These are phyloP conservation scores for Theonella swinhoei DNA, from an alignment of 37 sponge, comb jelly and placozoan species.

Conservation along the genomic window DNA sequence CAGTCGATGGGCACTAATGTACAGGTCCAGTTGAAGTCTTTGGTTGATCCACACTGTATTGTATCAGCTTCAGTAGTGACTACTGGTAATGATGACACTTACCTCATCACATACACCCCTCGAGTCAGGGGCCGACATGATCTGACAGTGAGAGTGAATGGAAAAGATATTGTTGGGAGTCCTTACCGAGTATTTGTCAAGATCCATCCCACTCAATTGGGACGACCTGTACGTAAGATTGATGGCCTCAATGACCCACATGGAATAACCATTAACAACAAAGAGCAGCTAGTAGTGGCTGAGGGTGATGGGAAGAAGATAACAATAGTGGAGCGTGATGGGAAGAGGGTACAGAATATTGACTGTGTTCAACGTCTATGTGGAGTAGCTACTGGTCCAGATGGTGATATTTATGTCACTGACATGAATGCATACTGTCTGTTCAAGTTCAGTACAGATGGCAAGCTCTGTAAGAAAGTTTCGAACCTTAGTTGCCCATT, in stretches of 20 bases:
- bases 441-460: constrained; percentile 9
- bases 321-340: neutral
- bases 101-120: constrained; percentile 13
- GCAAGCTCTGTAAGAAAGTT: neutral
- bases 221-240: constrained; percentile 3
- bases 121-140: constrained; percentile 19
- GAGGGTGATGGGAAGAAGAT: neutral
- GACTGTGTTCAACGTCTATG: neutral
- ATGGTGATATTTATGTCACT: constrained; percentile 18
- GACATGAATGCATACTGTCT: neutral
- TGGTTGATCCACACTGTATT: neutral
- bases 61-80: neutral
- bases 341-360: constrained; percentile 4
- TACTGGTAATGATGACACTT: neutral
- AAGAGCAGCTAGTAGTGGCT: constrained; percentile 11
- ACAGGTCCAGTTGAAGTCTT: neutral
- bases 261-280: constrained; percentile 2
- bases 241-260: neutral
- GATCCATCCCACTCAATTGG: constrained; percentile 29
- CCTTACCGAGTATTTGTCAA: constrained; percentile 23
- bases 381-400: constrained; percentile 12
- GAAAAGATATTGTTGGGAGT: constrained; percentile 12
- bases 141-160: constrained; percentile 15
- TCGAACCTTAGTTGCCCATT: neutral
- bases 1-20: neutral